phyloP scores from a whole-genome alignment of 2,888 invertebrate genomes.

The Thelaira solivaga region DNA sequence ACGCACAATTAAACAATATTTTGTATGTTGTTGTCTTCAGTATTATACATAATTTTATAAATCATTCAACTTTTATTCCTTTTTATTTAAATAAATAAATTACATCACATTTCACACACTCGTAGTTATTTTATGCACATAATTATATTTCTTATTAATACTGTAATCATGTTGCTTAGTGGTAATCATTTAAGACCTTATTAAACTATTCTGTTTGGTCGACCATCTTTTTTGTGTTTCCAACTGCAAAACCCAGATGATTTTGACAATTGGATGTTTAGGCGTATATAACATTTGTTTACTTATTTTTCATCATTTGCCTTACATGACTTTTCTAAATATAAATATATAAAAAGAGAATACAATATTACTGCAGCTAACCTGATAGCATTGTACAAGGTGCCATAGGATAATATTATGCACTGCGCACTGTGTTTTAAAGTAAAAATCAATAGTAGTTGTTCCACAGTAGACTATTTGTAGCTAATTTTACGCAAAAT shows the following conservation, averaged over 20 bases:
- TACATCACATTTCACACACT: neutral
- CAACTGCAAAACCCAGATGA: slow-evolving; percentile 46
- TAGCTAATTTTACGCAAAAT: slow-evolving; percentile 29
- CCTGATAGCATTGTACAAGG: no score
- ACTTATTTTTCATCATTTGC: neutral
- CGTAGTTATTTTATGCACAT: neutral
- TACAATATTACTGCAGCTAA: no score
- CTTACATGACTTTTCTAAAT: slow-evolving; percentile 24
- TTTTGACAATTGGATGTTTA: slow-evolving; percentile 45
- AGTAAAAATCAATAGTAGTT: slow-evolving; percentile 38
- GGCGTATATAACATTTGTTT: slow-evolving; percentile 12
- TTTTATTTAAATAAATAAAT: neutral
- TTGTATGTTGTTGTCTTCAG: slow-evolving; percentile 30
- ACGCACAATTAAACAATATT: slow-evolving; percentile 34
- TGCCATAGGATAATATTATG: no score
- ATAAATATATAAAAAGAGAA: neutral
- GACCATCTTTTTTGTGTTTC: slow-evolving; percentile 37
- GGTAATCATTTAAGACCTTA: neutral
- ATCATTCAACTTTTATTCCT: neutral
- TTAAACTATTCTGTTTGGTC: neutral
- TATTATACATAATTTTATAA: slow-evolving; percentile 56
- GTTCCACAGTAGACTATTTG: slow-evolving; percentile 2
- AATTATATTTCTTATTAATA: slow-evolving; percentile 13
- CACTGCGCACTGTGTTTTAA: neutral
- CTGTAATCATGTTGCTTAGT: no score